Evolutionary conservation across 2,113 vertebrate species (phyloP), one percentile per base, ranked within the genome.

Genomic region (Barbus barbus): DNA sequence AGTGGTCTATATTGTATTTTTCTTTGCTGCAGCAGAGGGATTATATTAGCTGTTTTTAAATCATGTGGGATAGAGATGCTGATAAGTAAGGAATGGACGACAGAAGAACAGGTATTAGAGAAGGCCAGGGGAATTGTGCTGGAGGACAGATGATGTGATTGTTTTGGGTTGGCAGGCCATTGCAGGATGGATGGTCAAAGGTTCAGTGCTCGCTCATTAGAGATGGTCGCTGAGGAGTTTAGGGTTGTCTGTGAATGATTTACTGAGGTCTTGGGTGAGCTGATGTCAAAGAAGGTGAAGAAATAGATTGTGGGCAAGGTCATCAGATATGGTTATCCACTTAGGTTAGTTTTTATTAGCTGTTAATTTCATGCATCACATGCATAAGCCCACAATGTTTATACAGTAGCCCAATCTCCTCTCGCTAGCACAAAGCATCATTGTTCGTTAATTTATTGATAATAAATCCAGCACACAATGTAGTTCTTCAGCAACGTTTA

Each of bases 201-300:
- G 74, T 79, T 44, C n/a, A 79, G 38, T 63, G 6, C 71, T 73
- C 12, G 6, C 56, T 79, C 77, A 63, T 44, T 28, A 79, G 36
- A 41, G 76, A 78, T 41, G 53, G 53, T 60, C 22, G 6, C 53
- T 11, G 33, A 61, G 36, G 77, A 44, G 14, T 26, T 61, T 78
- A 61, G 56, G 53, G 75, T 78, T 78, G 56, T 61, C 77, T 78
- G 76, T 78, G n/a, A 78, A 61, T 78, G 22, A 78, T 78, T 78
- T 61, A 78, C 36, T 44, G n/a, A 61, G n/a, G 33, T 61, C 33
- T 60, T 78, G n/a, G 33, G 38, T 78, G 53, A 60, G 33, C 33
- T 78, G 33, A 26, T 46, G 38, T 46, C 36, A 46, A 2, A 13
- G 51, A 58, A 77, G 11, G 31, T 77, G 33, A 78, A 60, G 51